Evolutionary conservation across 1,140 invertebrate species (phyloP), one percentile per base, ranked within the genome.

Genomic region (Habropoda laboriosa): DNA sequence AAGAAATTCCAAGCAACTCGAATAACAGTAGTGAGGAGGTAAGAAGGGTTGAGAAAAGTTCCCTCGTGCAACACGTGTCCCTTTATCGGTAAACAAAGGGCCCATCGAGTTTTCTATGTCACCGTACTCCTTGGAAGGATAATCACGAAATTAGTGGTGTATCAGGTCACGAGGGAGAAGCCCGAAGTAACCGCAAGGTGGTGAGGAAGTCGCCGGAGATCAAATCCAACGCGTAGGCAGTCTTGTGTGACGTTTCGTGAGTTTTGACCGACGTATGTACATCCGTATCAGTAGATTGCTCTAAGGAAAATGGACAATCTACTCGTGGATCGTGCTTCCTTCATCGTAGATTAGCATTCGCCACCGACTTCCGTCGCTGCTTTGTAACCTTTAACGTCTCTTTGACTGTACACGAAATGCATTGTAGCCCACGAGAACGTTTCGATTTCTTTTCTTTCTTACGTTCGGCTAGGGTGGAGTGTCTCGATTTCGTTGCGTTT

Each of bases 61-160:
- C 55, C 55, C 21, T 47, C 21, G 30, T 16, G 16, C 55, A 38
- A 55, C 61, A 24, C 7, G 63, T 35, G 73, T 45, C 16, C 3
- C 13, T 32, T 35, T 57, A 67, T 57, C 63, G 49, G 21, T n/a
- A 32, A 45, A 68, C 63, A 57, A 76, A 76, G 49, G 40, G 30
- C 8, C 27, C 45, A n/a, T 55, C 38, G 66, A 71, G 79, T 67
- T 82, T 68, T 74, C 71, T 55, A 70, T 71, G 71, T 79, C 71
- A 63, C 47, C 38, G 75, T 47, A 58, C 51, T 68, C 75, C 77
- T 79, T 81, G 21, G 49, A 32, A 35, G 78, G 63, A 73, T 87
- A 82, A 86, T 80, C 66, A 78, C 49, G 83, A 81, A 87, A 87
- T 87, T 87, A 87, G 80, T 64, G 82, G 83, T 79, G 67, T 87